A percentile compares a stretch with the other conserved stretches of the same genome.
Conservation (phyloP, 2,113 vertebrate genomes). For the Chaetorhynchus papuensis region DNA sequence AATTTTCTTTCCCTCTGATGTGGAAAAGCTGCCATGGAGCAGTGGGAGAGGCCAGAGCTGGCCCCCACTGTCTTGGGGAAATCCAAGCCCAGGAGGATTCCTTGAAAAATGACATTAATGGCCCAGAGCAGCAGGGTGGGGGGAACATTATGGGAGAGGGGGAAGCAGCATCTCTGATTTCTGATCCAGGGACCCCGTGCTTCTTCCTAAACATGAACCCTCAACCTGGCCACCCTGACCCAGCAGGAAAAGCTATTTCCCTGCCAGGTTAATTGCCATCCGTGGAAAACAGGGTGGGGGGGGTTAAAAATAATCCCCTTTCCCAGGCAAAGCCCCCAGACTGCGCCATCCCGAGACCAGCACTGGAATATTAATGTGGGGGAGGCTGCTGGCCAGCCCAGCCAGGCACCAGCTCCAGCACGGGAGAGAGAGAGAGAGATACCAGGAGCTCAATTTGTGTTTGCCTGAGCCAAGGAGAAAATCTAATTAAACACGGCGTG, state of each 20-base stretch:
- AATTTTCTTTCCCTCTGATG: constrained; percentile 8
- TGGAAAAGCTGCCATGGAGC: neutral
- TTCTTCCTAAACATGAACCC: neutral
- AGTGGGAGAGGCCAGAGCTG: neutral
- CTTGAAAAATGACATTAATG: neutral
- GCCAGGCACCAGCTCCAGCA: constrained; percentile 22
- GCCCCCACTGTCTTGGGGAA: neutral
- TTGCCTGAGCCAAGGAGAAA: constrained; percentile 72
- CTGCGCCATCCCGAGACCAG: neutral
- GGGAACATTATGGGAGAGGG: neutral
- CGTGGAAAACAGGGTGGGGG: accelerated
- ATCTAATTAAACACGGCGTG: constrained; percentile 78
- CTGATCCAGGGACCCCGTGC: neutral
- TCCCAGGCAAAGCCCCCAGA: neutral
- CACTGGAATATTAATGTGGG: neutral
- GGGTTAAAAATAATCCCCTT: neutral
- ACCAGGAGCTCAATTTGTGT: constrained; percentile 70
- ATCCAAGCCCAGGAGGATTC: neutral
- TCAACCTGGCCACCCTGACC: neutral
- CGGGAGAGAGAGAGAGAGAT: constrained; percentile 16
- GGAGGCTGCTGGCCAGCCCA: neutral
- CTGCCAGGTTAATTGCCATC: neutral
- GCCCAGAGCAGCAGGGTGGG: neutral
- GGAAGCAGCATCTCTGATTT: neutral
- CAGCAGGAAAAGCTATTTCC: accelerated